Base-by-base conservation (phyloP, 2,888 invertebrate genomes). In the Chironomus tentans region DNA sequence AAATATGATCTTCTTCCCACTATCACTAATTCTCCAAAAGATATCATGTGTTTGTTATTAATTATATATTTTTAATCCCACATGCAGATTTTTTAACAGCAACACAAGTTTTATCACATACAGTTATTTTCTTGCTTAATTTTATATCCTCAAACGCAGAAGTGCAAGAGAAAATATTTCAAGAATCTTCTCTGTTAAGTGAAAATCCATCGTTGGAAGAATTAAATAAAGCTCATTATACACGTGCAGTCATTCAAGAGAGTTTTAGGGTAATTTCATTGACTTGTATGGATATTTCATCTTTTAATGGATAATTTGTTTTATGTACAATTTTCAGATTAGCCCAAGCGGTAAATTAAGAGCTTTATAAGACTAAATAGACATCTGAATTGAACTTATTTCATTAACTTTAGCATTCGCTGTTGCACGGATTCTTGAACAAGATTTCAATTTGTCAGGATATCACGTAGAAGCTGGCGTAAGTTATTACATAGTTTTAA, bases 171-270 rank as follows among this genome's bases (percentile, higher is more conserved):
- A 87, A 86, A 78, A 88, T 95, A 69, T 86, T 88, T 15, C 85
- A 88, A 0, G 92, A 93, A 80, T 85, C 92, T 4, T 80, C 83
- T 38, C 84, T 85, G 74, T 81, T 87, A 77, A 83, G 86, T 3
- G 86, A 87, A 77, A 87, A 87, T 13, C 85, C 86, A 38, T 84
- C 89, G 65, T 85, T 85, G 4, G 86, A 87, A 15, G 87, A 88
- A 70, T 86, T 88, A 71, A 82, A 92, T 12, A 85, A 87, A 0
- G 90, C 91, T n/a, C 87, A 87, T n/a, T 92, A 92, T 78, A 86
- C 93, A 13, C 89, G 89, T 78, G 94, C 94, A 0, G 94, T 93
- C 77, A 87, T 92, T 46, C 88, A 87, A 77, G 95, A 95, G 84
- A 88, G 91, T 0, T 93, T 92, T 78, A 80, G 84, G 62, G 79